Conservation (phyloP, 2,797 vertebrate species). For the Serranus cabrilla region DNA sequence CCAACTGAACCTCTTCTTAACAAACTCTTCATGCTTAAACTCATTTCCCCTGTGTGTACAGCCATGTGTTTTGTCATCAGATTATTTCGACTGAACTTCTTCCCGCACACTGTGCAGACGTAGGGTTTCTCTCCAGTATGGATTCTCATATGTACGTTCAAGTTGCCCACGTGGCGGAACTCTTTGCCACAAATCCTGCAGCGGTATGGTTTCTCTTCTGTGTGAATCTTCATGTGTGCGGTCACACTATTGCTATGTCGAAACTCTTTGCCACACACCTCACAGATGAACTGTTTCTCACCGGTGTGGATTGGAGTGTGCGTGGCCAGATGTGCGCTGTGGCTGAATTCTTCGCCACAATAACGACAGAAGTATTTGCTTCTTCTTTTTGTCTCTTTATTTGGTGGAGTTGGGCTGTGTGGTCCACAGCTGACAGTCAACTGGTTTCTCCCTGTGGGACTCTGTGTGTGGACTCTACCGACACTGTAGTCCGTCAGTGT, state of each 20-base stretch:
- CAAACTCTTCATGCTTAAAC: neutral
- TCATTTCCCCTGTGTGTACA: conserved; percentile 3
- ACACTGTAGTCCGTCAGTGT: neutral
- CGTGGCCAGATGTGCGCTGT: conserved; percentile 7
- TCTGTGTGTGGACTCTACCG: neutral
- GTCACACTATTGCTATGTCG: conserved; percentile 32
- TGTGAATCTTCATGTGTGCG: conserved; percentile 43
- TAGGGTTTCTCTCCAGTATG: conserved; percentile 38
- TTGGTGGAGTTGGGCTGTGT: neutral
- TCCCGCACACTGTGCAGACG: conserved; percentile 17
- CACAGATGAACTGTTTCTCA: conserved; percentile 23
- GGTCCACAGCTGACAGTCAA: neutral
- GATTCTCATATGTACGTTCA: conserved; percentile 40
- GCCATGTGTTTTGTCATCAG: conserved; percentile 39
- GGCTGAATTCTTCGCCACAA: conserved; percentile 32
- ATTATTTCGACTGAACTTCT: conserved; percentile 37
- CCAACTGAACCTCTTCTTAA: neutral
- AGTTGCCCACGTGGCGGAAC: conserved; percentile 37
- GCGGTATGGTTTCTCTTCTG: conserved; percentile 13
- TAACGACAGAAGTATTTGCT: conserved; percentile 4
- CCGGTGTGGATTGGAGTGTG: conserved; percentile 13
- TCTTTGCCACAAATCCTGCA: conserved; percentile 35
- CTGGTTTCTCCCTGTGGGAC: neutral
- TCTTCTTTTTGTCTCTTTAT: neutral
- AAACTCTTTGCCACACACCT: conserved; percentile 39